A percentile compares a stretch with the other conserved stretches of the same genome.
Evolutionary conservation across 2,888 invertebrate species (phyloP).

Genomic region (Sarcophaga rosellei): DNA sequence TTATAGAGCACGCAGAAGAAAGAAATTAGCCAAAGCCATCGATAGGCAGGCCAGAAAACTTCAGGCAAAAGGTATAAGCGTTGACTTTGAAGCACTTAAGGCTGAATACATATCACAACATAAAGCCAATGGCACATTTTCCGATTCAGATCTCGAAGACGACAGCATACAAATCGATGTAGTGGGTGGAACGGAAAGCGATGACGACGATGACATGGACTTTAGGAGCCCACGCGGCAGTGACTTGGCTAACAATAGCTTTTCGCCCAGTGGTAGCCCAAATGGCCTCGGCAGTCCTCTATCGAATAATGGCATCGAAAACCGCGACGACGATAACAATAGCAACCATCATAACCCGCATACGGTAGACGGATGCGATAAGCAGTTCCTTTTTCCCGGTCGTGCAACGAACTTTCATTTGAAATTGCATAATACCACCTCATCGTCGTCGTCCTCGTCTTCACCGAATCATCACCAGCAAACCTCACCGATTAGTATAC

Average conservation of each 20-base stretch:
- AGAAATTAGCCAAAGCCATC: slow-evolving; percentile 94
- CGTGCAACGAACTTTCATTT: slow-evolving; percentile 71
- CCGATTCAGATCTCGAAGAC: slow-evolving; percentile 85
- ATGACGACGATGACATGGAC: slow-evolving; percentile 85
- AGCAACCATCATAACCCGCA: slow-evolving; percentile 62
- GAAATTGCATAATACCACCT: slow-evolving; percentile 69
- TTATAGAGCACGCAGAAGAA: slow-evolving; percentile 90
- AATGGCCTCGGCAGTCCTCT: slow-evolving; percentile 72
- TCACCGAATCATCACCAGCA: slow-evolving; percentile 78
- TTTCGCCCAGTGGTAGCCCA: slow-evolving; percentile 72
- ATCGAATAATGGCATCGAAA: slow-evolving; percentile 69
- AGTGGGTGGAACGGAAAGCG: slow-evolving; percentile 90
- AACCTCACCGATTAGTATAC: slow-evolving; percentile 83
- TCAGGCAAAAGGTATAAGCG: slow-evolving; percentile 94
- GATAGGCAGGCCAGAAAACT: slow-evolving; percentile 96
- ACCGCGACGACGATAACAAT: slow-evolving; percentile 68
- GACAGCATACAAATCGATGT: slow-evolving; percentile 91
- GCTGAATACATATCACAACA: slow-evolving; percentile 92
- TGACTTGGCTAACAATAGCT: slow-evolving; percentile 72
- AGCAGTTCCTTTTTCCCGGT: slow-evolving; percentile 70
- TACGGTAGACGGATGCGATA: slow-evolving; percentile 47
- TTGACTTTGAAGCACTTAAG: slow-evolving; percentile 92
- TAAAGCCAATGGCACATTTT: slow-evolving; percentile 83
- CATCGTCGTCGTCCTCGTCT: slow-evolving; percentile 69
- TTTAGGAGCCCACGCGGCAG: slow-evolving; percentile 76